Conservation (phyloP, 30 jellyfish, hydroid and myxozoan species). For the Turritopsis rubra region DNA sequence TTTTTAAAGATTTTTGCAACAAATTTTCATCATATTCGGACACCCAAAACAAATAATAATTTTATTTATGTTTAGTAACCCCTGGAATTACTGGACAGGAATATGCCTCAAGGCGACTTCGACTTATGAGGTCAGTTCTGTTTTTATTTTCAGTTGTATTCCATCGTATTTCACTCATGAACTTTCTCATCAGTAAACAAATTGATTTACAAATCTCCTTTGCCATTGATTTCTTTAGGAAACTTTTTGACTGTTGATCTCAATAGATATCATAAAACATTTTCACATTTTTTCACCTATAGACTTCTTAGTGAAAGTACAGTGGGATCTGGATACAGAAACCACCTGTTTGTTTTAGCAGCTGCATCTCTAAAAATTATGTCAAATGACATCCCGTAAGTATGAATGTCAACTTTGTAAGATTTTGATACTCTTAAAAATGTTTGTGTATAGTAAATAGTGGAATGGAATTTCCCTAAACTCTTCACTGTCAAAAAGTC, state of each 20-base stretch:
- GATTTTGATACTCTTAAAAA: neutral
- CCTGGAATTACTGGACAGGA: slow-evolving; percentile 65
- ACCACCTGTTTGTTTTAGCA: slow-evolving; percentile 50
- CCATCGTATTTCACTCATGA: too few relatives aligned
- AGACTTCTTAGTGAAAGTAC: slow-evolving; percentile 45
- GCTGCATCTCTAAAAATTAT: slow-evolving; percentile 55
- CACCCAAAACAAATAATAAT: too few relatives aligned
- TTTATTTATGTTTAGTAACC: slow-evolving; percentile 33
- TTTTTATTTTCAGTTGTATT: neutral
- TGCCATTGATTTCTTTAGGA: too few relatives aligned
- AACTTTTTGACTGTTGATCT: too few relatives aligned
- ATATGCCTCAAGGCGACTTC: slow-evolving; percentile 37
- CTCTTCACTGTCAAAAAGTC: too few relatives aligned
- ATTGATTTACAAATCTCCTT: too few relatives aligned
- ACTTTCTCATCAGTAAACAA: too few relatives aligned
- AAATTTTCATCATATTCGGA: too few relatives aligned
- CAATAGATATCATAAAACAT: neutral
- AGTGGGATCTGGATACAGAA: slow-evolving; percentile 35
- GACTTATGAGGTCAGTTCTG: slow-evolving; percentile 37
- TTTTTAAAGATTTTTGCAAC: too few relatives aligned
- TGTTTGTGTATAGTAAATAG: too few relatives aligned
- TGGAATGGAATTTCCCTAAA: too few relatives aligned
- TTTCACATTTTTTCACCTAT: neutral
- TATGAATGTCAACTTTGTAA: neutral
- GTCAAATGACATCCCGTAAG: slow-evolving; percentile 88